Evolutionary conservation across 2,797 vertebrate species (phyloP), one percentile per base, ranked within the genome.

Genomic region (Danio aesculapii): DNA sequence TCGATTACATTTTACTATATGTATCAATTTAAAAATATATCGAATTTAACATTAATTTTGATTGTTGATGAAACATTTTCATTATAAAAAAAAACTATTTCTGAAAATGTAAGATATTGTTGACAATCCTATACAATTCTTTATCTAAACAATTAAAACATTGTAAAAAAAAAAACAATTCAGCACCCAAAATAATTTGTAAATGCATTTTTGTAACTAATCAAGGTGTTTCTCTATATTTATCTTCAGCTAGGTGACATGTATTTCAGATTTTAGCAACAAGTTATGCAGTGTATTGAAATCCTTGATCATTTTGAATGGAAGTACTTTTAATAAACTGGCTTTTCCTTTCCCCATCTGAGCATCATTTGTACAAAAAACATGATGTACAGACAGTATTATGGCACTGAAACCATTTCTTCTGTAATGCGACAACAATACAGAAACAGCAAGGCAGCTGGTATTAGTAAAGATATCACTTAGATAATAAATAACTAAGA

Each of bases 391-490:
- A 30, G 3, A 52, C 30, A 30, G 30, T 30, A 30, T 69, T 55
- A 81, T 79, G 79, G 81, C 68, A 84, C 79, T 47, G n/a, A 49
- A 61, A 61, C 19, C 41, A 53, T 12, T 67, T 76, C 47, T 43
- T 75, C 63, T 21, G 6, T 41, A 52, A 55, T 46, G 47, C 17
- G 21, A 61, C 39, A 47, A 52, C 47, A 57, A 84, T 69, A 77
- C 64, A 70, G 63, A 87, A 57, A 83, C 17, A 79, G 75, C 55
- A 77, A 81, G 59, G 77, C 77, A 81, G 75, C 84, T 59, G 46
- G 43, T 69, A 82, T 80, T 68, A 83, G 72, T 81, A 79, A 50
- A 57, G 2, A 19, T 17, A 57, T 74, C 55, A 77, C 44, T 81
- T 64, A 71, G 13, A 86, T 30, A 30, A 30, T 30, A 30, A 78